Conservation (phyloP, 2,113 vertebrate species). For the Nycticryphes semicollaris region DNA sequence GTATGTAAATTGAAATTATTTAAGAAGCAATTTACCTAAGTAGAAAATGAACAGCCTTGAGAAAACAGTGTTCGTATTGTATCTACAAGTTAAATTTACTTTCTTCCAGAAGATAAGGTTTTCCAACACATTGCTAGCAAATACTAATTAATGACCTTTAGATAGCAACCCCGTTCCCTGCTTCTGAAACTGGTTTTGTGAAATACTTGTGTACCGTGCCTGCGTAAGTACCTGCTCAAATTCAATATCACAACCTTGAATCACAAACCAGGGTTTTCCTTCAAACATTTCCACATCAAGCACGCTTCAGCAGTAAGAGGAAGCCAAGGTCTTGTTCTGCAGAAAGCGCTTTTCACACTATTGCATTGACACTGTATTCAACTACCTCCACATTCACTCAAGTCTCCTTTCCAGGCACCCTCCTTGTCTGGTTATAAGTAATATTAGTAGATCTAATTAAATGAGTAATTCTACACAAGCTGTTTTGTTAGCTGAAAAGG, state of each 20-base stretch:
- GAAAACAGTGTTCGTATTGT: background rate
- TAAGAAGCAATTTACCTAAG: background rate
- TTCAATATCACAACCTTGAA: conserved; percentile 25
- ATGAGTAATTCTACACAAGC: background rate
- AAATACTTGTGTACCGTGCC: conserved; percentile 13
- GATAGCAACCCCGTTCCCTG: background rate
- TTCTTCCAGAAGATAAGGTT: conserved; percentile 20
- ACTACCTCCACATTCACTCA: background rate
- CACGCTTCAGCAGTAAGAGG: background rate
- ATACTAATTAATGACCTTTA: conserved; percentile 28
- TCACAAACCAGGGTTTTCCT: background rate
- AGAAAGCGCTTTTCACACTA: background rate
- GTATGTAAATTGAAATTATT: background rate
- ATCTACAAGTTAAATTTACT: conserved; percentile 6
- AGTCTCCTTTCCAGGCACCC: background rate
- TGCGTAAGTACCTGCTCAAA: background rate
- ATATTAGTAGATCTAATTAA: background rate
- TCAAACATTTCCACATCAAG: background rate
- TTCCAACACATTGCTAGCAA: conserved; percentile 14
- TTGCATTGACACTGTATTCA: background rate
- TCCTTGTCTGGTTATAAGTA: background rate
- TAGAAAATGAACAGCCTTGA: background rate
- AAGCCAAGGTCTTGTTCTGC: background rate
- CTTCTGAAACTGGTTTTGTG: conserved; percentile 39
- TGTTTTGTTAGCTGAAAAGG: background rate